These are phyloP conservation scores for Holothuria glaberrima DNA, from an alignment of 35 echinoderm and acorn worm genomes.

Conservation along the genomic window DNA sequence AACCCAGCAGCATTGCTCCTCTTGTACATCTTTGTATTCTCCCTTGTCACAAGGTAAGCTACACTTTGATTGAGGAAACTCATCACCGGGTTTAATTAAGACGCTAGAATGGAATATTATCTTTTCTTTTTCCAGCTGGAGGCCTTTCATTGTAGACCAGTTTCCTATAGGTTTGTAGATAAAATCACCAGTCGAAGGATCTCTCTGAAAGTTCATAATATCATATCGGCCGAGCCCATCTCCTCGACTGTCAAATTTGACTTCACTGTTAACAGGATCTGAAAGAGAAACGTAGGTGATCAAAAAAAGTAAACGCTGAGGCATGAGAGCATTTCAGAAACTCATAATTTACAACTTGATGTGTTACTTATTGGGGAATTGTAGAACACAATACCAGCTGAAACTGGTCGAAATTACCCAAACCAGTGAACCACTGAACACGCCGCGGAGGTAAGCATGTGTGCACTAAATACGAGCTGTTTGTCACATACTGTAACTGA, in stretches of 20 bases:
- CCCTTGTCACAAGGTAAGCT: constrained; percentile 86
- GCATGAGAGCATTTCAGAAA: too few relatives aligned
- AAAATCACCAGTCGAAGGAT: constrained; percentile 49
- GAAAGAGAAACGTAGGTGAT: background rate
- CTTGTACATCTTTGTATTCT: constrained; percentile 85
- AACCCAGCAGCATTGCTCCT: constrained; percentile 92
- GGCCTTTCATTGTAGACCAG: constrained; percentile 59
- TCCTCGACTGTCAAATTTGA: constrained; percentile 85
- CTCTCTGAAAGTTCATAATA: constrained; percentile 88
- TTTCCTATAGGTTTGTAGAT: constrained; percentile 77
- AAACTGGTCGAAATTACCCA: too few relatives aligned
- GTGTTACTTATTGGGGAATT: too few relatives aligned
- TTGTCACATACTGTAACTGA: too few relatives aligned
- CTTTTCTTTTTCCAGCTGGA: constrained; percentile 45
- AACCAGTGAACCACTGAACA: too few relatives aligned
- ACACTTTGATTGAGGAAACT: constrained; percentile 81
- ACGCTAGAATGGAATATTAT: constrained; percentile 77
- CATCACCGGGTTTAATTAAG: background rate
- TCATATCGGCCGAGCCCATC: constrained; percentile 96
- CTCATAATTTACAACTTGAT: too few relatives aligned
- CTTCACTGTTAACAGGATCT: constrained; percentile 81
- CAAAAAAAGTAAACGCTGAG: too few relatives aligned
- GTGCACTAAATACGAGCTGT: too few relatives aligned
- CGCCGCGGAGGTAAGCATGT: too few relatives aligned
- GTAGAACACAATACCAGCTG: too few relatives aligned